These are phyloP conservation scores for Bettongia penicillata DNA, from an alignment of 2,113 vertebrate species.

Conservation along the genomic window DNA sequence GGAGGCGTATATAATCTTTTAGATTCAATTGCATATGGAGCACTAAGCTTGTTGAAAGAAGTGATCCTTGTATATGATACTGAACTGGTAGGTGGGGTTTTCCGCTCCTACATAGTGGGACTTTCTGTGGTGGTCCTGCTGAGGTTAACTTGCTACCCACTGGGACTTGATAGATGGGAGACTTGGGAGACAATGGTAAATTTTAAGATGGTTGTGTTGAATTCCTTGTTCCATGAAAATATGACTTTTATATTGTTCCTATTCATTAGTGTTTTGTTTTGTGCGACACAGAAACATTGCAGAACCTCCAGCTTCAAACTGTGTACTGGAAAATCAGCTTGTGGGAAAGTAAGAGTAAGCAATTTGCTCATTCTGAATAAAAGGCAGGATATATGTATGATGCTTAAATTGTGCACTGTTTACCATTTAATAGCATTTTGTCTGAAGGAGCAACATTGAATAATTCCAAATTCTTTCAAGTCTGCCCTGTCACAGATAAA, in stretches of 20 bases:
- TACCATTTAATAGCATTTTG: conserved; percentile 15
- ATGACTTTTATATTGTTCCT: neutral
- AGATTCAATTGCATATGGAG: neutral
- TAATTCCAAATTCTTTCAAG: conserved; percentile 41
- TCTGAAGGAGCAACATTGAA: neutral
- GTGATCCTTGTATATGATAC: neutral
- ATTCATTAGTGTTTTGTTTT: conserved; percentile 8
- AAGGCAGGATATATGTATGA: neutral
- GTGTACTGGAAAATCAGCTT: neutral
- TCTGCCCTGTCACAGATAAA: neutral
- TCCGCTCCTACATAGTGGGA: neutral
- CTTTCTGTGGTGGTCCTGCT: neutral
- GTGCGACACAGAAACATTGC: neutral
- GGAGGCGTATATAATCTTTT: neutral
- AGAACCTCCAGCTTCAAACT: neutral
- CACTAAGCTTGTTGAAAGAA: neutral
- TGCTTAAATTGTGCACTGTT: neutral
- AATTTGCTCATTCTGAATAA: neutral
- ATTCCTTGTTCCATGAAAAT: conserved; percentile 15
- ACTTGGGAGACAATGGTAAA: conserved; percentile 32
- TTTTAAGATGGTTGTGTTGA: conserved; percentile 18
- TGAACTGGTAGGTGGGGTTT: neutral
- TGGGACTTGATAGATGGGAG: neutral
- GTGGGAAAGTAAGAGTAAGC: neutral
- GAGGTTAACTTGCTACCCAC: neutral